Percentiles rank a stretch among this genome's conserved stretches.
phyloP scores from a whole-genome alignment of 2,113 vertebrate species.

The Furnarius figulus region DNA sequence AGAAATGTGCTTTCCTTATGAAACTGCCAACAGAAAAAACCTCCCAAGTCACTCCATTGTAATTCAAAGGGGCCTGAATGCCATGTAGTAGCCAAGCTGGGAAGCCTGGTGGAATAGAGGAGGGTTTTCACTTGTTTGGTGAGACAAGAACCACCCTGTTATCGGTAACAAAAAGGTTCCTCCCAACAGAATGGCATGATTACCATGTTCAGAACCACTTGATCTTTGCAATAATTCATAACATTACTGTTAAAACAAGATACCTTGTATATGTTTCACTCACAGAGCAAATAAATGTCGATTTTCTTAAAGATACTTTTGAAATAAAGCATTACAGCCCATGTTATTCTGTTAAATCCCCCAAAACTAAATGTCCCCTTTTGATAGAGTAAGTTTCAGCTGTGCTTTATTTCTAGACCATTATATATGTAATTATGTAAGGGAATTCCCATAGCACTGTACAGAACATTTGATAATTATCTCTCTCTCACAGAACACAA shows the following conservation, averaged over 20 bases:
- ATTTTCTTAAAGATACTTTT: neutral
- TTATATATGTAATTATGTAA: neutral
- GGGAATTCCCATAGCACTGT: neutral
- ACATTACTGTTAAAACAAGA: neutral
- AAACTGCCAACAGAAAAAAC: neutral
- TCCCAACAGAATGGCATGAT: neutral
- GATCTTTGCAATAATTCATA: neutral
- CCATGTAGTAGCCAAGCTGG: neutral
- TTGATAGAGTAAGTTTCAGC: neutral
- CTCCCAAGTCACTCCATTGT: neutral
- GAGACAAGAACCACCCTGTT: neutral
- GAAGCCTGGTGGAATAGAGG: neutral
- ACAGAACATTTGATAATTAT: neutral
- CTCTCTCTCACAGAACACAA: neutral
- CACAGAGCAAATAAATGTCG: neutral
- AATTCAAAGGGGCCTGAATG: neutral
- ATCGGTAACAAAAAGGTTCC: neutral
- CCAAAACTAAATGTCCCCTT: neutral
- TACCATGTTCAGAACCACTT: neutral
- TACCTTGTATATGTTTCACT: neutral
- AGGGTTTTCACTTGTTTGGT: neutral
- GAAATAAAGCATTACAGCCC: neutral
- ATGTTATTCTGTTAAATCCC: neutral
- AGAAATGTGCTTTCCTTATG: neutral
- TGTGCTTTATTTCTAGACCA: neutral